Evolutionary conservation across 2,113 vertebrate species (phyloP).

Genomic region (Dipodomys spectabilis): DNA sequence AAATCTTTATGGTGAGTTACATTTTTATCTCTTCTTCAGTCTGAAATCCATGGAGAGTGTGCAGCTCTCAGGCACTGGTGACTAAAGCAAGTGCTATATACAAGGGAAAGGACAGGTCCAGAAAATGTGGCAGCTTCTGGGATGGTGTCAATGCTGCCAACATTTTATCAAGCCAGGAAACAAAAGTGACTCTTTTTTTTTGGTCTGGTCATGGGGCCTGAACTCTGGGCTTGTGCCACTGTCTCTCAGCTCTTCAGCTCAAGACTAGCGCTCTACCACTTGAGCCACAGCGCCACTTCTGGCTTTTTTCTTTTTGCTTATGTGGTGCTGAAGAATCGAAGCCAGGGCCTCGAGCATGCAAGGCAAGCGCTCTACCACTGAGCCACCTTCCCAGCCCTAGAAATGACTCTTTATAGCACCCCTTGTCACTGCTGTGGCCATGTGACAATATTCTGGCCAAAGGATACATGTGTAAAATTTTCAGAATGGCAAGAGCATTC

Average conservation of each 20-base stretch:
- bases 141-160: not conserved
- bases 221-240: too few relatives aligned
- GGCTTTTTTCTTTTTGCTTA: too few relatives aligned
- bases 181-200: not conserved
- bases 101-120: too few relatives aligned
- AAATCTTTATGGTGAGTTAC: not conserved
- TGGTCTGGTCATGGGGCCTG: too few relatives aligned
- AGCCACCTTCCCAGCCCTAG: not conserved
- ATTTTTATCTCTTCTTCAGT: not conserved
- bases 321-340: too few relatives aligned
- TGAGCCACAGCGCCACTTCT: too few relatives aligned
- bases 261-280: too few relatives aligned
- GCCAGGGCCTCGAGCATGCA: too few relatives aligned
- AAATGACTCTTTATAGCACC: not conserved
- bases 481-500: not conserved
- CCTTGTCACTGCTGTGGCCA: not conserved
- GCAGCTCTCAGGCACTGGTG: not conserved
- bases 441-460: not conserved
- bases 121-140: not conserved
- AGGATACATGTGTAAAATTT: not conserved
- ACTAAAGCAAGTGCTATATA: not conserved
- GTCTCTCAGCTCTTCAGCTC: too few relatives aligned
- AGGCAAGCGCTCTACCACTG: too few relatives aligned
- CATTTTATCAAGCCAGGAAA: conserved; percentile 30
- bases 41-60: not conserved